phyloP scores from a whole-genome alignment of 2,888 invertebrate genomes.

The Geophilus truncorum region DNA sequence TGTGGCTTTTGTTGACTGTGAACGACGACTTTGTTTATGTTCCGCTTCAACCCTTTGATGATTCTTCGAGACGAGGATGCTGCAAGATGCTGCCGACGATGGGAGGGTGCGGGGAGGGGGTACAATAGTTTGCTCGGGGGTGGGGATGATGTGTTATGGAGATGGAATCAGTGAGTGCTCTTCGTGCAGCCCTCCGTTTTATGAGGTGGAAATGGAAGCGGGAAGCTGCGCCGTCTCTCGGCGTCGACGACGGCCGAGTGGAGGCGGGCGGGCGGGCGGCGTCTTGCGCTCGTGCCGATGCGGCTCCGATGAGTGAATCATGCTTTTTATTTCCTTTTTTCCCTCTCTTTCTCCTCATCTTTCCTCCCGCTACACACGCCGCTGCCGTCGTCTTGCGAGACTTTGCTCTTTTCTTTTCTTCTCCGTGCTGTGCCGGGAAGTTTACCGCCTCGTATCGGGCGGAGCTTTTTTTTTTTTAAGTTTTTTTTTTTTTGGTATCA shows the following conservation, averaged over 20 bases:
- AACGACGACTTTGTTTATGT: neutral
- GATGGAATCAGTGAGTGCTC: neutral
- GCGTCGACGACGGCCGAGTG: neutral
- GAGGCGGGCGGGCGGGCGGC: neutral
- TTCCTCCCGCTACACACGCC: neutral
- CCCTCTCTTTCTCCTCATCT: neutral
- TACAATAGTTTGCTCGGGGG: neutral
- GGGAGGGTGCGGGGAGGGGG: neutral
- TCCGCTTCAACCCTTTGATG: neutral
- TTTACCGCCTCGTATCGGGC: neutral
- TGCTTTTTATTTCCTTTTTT: constrained; percentile 30
- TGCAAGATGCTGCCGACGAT: neutral
- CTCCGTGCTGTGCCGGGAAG: neutral
- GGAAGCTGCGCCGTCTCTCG: neutral
- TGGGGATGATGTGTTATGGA: neutral
- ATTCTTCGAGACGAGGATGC: neutral
- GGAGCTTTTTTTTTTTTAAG: neutral
- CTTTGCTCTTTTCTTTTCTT: neutral
- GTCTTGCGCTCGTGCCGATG: neutral
- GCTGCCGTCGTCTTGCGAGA: neutral
- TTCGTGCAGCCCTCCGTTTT: neutral
- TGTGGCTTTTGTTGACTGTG: neutral
- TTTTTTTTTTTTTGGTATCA: neutral
- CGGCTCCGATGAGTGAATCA: neutral
- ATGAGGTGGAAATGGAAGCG: neutral